Evolutionary conservation across 2,888 invertebrate species (phyloP), one percentile per base, ranked within the genome.

Genomic region (Pyrocoelia pectoralis): DNA sequence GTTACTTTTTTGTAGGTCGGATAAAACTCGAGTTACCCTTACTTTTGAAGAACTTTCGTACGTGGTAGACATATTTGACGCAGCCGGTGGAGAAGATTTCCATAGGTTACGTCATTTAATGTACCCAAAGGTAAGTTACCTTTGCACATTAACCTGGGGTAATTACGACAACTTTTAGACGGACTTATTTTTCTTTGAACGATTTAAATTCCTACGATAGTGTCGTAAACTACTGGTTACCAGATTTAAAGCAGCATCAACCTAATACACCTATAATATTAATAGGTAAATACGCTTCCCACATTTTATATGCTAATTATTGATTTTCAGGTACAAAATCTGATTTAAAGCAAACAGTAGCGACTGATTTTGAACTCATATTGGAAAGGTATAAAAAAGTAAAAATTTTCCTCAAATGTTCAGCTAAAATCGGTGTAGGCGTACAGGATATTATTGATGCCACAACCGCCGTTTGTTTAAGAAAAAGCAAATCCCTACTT

Each of bases 21-120:
- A 56, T 1, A 13, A 29, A 56, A 51, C 28, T 17, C n/a, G 10
- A 48, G 68, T 33, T 60, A 58, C 33, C 43, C 65, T 9, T 53
- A 69, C n/a, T 18, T 9, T 24, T 10, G 43, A 41, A 17, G 14
- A n/a, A 1, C 8, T 8, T 1, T 5, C 19, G 14, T 56, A 29
- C 13, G 15, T 33, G 29, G 18, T 17, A 1, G 29, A 28, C 29
- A 6, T 56, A 15, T 10, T 33, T 3, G 71, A 94, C 78, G 93
- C 93, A 18, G 93, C 93, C 29, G 91, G 91, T 1, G 93, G 94
- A 76, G 94, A 94, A 77, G 94, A 94, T 80, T 94, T 93, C 28
- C 65, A 67, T 28, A 50, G 57, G 14, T 8, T 70, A 12, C 55
- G 70, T 24, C 61, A 49, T 49, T 43, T 65, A 33, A 43, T 56